Percentiles rank a stretch among this genome's conserved stretches.
These are phyloP conservation scores for Anas georgica DNA, from an alignment of 2,797 vertebrate genomes.

Conservation along the genomic window DNA sequence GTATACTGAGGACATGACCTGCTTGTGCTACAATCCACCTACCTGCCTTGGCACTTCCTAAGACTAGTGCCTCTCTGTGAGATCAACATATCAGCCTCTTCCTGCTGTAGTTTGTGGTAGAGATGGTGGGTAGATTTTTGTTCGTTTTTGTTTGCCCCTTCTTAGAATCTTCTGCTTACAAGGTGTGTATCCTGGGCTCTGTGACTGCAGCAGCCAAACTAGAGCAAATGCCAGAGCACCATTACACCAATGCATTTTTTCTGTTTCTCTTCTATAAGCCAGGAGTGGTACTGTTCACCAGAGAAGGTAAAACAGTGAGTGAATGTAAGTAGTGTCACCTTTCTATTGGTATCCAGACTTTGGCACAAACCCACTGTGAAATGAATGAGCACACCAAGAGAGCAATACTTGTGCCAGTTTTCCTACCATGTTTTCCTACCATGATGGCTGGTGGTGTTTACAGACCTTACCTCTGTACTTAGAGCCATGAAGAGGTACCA, in stretches of 20 bases:
- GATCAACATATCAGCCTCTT: background rate
- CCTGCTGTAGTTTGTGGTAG: background rate
- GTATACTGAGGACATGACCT: background rate
- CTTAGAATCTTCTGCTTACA: background rate
- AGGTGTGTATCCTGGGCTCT: background rate
- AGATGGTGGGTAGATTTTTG: background rate
- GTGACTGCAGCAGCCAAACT: background rate
- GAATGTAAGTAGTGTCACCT: background rate
- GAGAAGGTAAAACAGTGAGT: background rate
- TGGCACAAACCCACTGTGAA: background rate
- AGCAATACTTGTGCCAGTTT: background rate
- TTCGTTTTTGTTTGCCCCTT: background rate
- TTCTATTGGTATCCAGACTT: background rate
- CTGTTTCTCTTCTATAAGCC: background rate
- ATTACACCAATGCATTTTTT: background rate
- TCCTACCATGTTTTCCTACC: background rate
- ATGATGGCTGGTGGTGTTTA: background rate
- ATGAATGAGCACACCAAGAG: background rate
- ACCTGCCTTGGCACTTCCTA: background rate
- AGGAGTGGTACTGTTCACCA: background rate
- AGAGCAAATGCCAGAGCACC: background rate
- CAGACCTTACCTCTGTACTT: fast-evolving
- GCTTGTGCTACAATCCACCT: background rate
- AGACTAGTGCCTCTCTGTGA: background rate
- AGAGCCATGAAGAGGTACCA: background rate